A percentile compares a stretch with the other conserved stretches of the same genome.
Conservation (phyloP, 2,113 vertebrate genomes). For the Neolamprologus sp. region DNA sequence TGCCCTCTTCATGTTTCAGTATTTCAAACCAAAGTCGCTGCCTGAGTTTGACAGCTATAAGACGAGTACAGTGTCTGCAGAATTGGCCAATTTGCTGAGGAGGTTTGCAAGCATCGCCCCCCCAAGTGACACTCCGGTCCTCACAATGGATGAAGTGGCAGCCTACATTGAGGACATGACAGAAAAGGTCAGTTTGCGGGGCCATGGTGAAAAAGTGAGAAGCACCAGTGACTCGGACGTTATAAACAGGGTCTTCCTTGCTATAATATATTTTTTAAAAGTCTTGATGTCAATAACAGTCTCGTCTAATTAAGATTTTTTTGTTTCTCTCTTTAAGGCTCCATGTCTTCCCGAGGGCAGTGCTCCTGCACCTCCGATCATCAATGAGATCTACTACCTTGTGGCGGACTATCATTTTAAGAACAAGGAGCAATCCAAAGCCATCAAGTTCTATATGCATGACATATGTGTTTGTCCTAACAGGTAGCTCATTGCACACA, state of each 20-base stretch:
- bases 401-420: slow-evolving; percentile 98
- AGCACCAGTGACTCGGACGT: not conserved
- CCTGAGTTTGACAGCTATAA: slow-evolving; percentile 99
- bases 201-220: not conserved
- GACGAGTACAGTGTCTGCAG: slow-evolving; percentile 95
- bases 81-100: slow-evolving; percentile 91
- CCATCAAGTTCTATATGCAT: slow-evolving; percentile 97
- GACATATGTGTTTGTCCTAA: slow-evolving; percentile 93
- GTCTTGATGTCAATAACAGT: not conserved
- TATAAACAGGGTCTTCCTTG: not conserved
- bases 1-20: slow-evolving; percentile 91
- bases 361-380: slow-evolving; percentile 79
- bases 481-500: slow-evolving; percentile 68
- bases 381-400: slow-evolving; percentile 91
- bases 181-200: slow-evolving; percentile 75
- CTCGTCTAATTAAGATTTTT: not conserved
- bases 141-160: slow-evolving; percentile 85
- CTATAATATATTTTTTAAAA: not conserved
- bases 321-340: slow-evolving; percentile 63
- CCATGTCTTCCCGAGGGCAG: slow-evolving; percentile 85
- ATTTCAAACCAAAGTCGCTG: slow-evolving; percentile 95
- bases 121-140: slow-evolving; percentile 73
- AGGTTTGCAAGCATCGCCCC: slow-evolving; percentile 86
- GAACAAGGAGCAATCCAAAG: slow-evolving; percentile 98
- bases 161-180: slow-evolving; percentile 86